Conservation (phyloP, 2,888 invertebrate species). For the Eupithecia tripunctaria region DNA sequence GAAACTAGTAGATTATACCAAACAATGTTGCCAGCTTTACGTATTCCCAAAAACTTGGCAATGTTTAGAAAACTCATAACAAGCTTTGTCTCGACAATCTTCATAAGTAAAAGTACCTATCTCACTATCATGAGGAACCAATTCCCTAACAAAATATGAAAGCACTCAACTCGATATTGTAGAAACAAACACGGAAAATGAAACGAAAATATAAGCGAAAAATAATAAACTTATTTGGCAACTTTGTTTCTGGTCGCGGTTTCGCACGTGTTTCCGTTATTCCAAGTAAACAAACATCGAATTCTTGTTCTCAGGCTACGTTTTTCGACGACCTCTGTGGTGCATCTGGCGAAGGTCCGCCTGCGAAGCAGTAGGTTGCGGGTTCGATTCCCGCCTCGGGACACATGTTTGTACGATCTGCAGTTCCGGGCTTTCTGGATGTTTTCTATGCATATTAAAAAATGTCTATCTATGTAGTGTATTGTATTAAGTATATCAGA, state of each 20-base stretch:
- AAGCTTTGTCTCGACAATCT: slow-evolving; percentile 30
- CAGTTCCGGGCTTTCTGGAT: too few relatives aligned
- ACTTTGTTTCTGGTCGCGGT: background rate
- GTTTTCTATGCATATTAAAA: too few relatives aligned
- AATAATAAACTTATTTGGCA: slow-evolving; percentile 24
- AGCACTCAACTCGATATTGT: slow-evolving; percentile 50
- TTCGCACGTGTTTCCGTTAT: background rate
- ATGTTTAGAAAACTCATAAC: slow-evolving; percentile 24
- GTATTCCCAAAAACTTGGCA: slow-evolving; percentile 13
- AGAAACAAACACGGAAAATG: slow-evolving; percentile 72
- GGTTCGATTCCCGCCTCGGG: too few relatives aligned
- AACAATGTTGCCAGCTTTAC: background rate
- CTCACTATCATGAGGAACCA: slow-evolving; percentile 47
- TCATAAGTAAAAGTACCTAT: slow-evolving; percentile 31
- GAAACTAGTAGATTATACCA: too few relatives aligned
- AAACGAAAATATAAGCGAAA: slow-evolving; percentile 63
- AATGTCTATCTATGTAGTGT: too few relatives aligned
- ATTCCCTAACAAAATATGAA: slow-evolving; percentile 69
- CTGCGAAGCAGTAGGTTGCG: too few relatives aligned
- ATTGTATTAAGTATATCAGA: too few relatives aligned
- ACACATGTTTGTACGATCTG: too few relatives aligned
- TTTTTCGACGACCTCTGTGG: too few relatives aligned
- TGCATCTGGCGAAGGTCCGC: too few relatives aligned
- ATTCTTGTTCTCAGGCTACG: background rate
- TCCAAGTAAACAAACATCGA: background rate